Percentiles rank a stretch among this genome's conserved stretches.
Evolutionary conservation across 2,888 invertebrate genomes (phyloP).

Genomic region (Drosophila greeni): DNA sequence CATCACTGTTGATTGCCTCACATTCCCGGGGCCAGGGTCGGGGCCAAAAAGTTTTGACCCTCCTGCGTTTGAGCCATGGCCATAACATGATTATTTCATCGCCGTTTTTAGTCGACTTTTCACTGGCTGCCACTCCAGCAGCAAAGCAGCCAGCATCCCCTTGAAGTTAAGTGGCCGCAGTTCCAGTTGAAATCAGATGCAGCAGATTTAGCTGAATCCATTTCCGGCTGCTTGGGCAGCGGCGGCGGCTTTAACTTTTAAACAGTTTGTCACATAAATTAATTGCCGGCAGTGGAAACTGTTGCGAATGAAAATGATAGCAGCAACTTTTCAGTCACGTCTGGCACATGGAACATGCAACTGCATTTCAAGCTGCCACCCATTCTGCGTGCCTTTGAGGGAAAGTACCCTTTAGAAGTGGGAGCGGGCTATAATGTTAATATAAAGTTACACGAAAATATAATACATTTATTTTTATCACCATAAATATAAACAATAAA

Average conservation of each 20-base stretch:
- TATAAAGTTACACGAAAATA: background rate
- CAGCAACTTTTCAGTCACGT: conserved; percentile 61
- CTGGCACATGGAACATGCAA: conserved; percentile 42
- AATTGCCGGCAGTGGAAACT: conserved; percentile 43
- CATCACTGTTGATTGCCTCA: conserved; percentile 62
- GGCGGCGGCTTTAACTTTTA: conserved; percentile 38
- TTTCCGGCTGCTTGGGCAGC: conserved; percentile 28
- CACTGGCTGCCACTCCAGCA: conserved; percentile 19
- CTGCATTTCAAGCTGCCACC: background rate
- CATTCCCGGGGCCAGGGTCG: conserved; percentile 32
- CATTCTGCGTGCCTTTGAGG: background rate
- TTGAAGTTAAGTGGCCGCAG: conserved; percentile 24
- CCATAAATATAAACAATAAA: background rate
- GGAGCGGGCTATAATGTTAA: no score
- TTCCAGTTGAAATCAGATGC: conserved; percentile 29
- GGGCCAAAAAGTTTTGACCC: conserved; percentile 45
- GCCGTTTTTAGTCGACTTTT: conserved; percentile 35
- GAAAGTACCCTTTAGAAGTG: background rate
- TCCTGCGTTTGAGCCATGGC: conserved; percentile 21
- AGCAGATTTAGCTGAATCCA: conserved; percentile 33
- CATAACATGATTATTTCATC: conserved; percentile 41
- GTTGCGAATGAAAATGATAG: conserved; percentile 37
- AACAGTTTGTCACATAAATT: conserved; percentile 49
- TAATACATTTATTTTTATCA: no score
- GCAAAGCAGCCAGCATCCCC: conserved; percentile 1